phyloP scores from a whole-genome alignment of 2,797 vertebrate genomes.

The Smutsia temminckii region DNA sequence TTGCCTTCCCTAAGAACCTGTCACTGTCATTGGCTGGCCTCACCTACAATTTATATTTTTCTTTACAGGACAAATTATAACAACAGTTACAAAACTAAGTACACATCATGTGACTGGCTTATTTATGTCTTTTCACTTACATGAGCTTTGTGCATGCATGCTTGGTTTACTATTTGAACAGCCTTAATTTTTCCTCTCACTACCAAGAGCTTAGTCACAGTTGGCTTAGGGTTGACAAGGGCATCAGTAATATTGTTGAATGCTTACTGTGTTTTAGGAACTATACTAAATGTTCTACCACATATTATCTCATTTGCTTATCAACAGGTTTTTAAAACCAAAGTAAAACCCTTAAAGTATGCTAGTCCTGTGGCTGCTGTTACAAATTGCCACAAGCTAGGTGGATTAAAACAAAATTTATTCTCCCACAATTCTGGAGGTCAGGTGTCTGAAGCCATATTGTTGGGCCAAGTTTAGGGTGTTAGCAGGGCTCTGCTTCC shows the following conservation, averaged over 20 bases:
- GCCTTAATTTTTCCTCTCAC: background rate
- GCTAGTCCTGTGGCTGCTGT: background rate
- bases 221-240: background rate
- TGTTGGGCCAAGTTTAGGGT: background rate
- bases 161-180: background rate
- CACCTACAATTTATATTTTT: background rate
- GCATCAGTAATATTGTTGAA: background rate
- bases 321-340: constrained; percentile 20
- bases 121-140: background rate
- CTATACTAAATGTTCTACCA: background rate
- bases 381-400: constrained; percentile 22
- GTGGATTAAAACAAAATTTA: constrained; percentile 5
- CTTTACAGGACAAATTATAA: background rate
- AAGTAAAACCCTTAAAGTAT: background rate
- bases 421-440: background rate
- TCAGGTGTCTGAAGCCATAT: background rate
- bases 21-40: background rate
- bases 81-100: background rate
- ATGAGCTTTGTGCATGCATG: background rate
- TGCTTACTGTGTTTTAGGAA: background rate
- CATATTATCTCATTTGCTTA: background rate
- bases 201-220: background rate
- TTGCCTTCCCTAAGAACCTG: background rate
- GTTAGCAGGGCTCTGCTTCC: background rate
- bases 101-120: background rate